phyloP scores from a whole-genome alignment of 2,888 invertebrate species.

The Fissipunctia ypsillon region DNA sequence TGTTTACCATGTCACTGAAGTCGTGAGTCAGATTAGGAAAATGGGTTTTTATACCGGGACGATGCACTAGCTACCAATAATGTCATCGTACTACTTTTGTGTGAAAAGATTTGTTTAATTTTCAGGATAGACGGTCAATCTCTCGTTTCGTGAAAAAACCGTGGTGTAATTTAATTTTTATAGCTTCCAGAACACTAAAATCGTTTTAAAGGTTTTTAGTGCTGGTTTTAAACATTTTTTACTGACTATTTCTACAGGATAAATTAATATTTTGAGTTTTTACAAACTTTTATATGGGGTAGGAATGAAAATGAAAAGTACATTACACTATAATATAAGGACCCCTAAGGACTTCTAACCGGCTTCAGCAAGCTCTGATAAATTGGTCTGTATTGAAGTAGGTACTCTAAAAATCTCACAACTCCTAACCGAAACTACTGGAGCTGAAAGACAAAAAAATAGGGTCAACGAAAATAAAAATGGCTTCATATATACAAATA shows the following conservation, averaged over 20 bases:
- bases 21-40: slow-evolving; percentile 13
- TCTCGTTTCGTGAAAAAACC: background rate
- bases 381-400: background rate
- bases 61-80: slow-evolving; percentile 35
- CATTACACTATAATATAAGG: background rate
- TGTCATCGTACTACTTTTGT: slow-evolving; percentile 9
- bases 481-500: slow-evolving; percentile 31
- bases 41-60: slow-evolving; percentile 23
- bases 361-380: background rate
- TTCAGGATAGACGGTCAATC: background rate
- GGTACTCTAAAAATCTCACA: background rate
- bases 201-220: background rate
- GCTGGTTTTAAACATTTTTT: background rate
- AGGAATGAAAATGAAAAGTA: background rate
- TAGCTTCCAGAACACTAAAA: background rate
- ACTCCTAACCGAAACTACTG: slow-evolving; percentile 31
- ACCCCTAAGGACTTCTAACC: background rate
- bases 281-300: background rate
- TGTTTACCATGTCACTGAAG: slow-evolving; percentile 40
- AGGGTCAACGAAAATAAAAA: slow-evolving; percentile 45
- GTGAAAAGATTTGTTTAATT: background rate
- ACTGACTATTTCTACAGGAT: background rate
- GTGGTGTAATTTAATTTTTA: background rate
- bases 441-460: slow-evolving; percentile 33
- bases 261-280: background rate